These are phyloP conservation scores for Beaufortia kweichowensis DNA, from an alignment of 2,113 vertebrate genomes.

Conservation along the genomic window DNA sequence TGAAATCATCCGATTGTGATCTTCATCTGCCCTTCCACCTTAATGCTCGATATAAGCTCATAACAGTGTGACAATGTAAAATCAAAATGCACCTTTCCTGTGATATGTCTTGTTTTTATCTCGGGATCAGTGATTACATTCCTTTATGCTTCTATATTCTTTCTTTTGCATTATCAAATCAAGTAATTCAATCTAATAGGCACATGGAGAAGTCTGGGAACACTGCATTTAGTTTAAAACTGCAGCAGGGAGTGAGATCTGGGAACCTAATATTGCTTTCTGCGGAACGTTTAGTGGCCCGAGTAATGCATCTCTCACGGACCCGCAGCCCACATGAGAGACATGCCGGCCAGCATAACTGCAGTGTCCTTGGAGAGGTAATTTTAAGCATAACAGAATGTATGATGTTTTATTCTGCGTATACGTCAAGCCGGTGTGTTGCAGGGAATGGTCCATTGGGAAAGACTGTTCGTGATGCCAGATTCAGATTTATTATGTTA, in stretches of 20 bases:
- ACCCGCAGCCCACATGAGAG: slow-evolving; percentile 39
- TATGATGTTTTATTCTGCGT: neutral
- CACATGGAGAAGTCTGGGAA: slow-evolving; percentile 39
- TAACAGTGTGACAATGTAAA: neutral
- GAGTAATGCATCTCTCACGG: slow-evolving; percentile 53
- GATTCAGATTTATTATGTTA: slow-evolving; percentile 36
- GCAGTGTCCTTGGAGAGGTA: slow-evolving; percentile 60
- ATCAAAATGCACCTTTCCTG: neutral
- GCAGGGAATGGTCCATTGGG: slow-evolving; percentile 3
- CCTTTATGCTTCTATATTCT: slow-evolving; percentile 42
- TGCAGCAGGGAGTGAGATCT: slow-evolving; percentile 20
- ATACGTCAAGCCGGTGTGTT: neutral
- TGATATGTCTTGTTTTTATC: neutral
- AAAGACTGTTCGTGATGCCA: slow-evolving; percentile 14
- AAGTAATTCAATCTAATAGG: slow-evolving; percentile 53
- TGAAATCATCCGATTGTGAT: neutral
- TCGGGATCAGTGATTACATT: slow-evolving; percentile 18
- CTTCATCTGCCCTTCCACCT: slow-evolving; percentile 1
- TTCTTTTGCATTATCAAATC: slow-evolving; percentile 51
- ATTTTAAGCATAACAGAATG: slow-evolving; percentile 37
- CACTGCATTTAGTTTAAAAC: slow-evolving; percentile 52
- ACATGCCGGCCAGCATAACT: slow-evolving; percentile 50
- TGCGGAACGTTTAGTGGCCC: slow-evolving; percentile 22
- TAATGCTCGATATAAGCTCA: neutral
- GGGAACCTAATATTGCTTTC: slow-evolving; percentile 50